Evolutionary conservation across 1,140 invertebrate species (phyloP).

Genomic region (Oppia nitens): DNA sequence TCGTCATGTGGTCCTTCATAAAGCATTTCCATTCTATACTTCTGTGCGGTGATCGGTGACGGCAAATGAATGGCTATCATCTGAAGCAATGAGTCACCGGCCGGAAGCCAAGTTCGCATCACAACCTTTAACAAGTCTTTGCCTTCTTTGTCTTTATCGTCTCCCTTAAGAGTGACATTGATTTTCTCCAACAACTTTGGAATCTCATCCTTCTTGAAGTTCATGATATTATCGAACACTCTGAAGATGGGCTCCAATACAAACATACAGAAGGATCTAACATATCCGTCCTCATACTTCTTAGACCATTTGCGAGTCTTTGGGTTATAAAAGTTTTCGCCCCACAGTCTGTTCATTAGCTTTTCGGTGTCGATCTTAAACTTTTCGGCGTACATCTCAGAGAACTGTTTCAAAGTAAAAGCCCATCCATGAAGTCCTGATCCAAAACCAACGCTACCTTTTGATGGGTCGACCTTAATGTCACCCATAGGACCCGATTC

Average conservation of each 20-base stretch:
- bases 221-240: constrained; percentile 95
- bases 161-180: constrained; percentile 73
- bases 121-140: constrained; percentile 81
- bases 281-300: constrained; percentile 59
- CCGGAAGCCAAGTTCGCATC: constrained; percentile 97
- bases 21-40: constrained; percentile 97
- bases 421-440: constrained; percentile 98
- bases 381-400: constrained; percentile 96
- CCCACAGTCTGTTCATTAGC: constrained; percentile 81
- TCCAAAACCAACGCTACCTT: constrained; percentile 97
- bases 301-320: constrained; percentile 97
- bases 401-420: constrained; percentile 97
- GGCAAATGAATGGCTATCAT: constrained; percentile 99
- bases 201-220: constrained; percentile 90
- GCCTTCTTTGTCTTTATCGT: constrained; percentile 91
- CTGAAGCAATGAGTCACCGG: constrained; percentile 96
- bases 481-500: constrained; percentile 97
- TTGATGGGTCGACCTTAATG: constrained; percentile 42
- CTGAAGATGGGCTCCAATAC: constrained; percentile 98
- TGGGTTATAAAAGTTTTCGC: constrained; percentile 96
- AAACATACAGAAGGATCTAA: constrained; percentile 96
- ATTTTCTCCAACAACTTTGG: constrained; percentile 68
- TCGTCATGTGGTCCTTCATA: constrained; percentile 97
- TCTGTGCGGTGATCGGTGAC: constrained; percentile 95
- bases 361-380: constrained; percentile 95